Evolutionary conservation across 2,797 vertebrate species (phyloP).

Genomic region (Muraenolepis orangiensis): DNA sequence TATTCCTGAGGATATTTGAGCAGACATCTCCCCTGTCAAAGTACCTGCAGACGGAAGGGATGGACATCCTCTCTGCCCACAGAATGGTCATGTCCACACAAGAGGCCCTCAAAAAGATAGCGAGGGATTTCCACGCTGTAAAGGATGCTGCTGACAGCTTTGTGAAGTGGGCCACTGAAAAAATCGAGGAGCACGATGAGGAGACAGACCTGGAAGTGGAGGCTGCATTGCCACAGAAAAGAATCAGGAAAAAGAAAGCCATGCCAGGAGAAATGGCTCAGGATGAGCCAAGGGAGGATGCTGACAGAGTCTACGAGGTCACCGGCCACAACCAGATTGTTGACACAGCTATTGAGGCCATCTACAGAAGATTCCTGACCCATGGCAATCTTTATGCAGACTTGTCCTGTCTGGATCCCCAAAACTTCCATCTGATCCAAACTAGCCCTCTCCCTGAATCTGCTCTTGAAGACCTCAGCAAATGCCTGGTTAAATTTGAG

Average conservation of each 20-base stretch:
- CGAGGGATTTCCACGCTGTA: not conserved
- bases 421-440: not conserved
- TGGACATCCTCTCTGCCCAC: constrained; percentile 24
- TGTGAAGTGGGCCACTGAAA: not conserved
- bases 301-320: too few species aligned
- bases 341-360: too few species aligned
- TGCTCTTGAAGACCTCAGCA: not conserved
- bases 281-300: too few species aligned
- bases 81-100: constrained; percentile 8
- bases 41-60: constrained; percentile 15
- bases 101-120: not conserved
- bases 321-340: too few species aligned
- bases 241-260: too few species aligned
- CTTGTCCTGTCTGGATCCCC: not conserved
- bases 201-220: not conserved
- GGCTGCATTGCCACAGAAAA: not conserved
- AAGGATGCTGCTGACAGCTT: constrained; percentile 2
- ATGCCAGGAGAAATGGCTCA: too few species aligned
- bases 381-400: not conserved
- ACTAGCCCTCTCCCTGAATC: not conserved
- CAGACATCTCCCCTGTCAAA: constrained; percentile 27
- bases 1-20: constrained; percentile 26
- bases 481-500: constrained; percentile 13
- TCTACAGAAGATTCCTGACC: too few species aligned
- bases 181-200: not conserved